phyloP scores from a whole-genome alignment of 2,797 vertebrate species.

The Columba guinea region DNA sequence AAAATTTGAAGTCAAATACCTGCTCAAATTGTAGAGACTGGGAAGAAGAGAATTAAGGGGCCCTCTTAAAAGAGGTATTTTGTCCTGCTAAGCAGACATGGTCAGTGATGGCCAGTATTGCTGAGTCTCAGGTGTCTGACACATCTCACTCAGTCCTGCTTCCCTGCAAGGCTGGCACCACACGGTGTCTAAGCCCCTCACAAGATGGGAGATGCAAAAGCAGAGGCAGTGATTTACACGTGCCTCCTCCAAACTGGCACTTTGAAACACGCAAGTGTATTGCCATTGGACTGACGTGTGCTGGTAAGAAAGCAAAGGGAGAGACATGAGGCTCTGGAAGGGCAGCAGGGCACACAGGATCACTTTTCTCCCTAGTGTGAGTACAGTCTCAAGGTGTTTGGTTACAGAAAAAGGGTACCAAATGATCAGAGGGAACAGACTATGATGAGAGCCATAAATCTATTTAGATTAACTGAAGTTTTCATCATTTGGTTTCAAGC shows the following conservation, averaged over 20 bases:
- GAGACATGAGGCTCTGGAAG: background rate
- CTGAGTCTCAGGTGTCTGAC: background rate
- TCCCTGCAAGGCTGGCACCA: background rate
- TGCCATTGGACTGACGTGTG: fast-evolving
- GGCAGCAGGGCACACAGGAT: fast-evolving
- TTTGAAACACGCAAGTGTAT: fast-evolving
- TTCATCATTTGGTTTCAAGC: conserved; percentile 40
- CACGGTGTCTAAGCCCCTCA: background rate
- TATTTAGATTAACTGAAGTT: conserved; percentile 59
- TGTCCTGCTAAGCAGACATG: background rate
- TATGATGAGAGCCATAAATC: conserved; percentile 52
- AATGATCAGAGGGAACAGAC: conserved; percentile 27
- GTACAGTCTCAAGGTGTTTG: background rate
- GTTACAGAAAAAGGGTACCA: conserved; percentile 24
- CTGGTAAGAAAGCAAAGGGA: background rate
- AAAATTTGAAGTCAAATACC: conserved; percentile 17
- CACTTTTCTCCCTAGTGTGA: background rate
- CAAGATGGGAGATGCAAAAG: background rate
- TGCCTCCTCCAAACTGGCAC: background rate
- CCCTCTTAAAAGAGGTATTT: background rate
- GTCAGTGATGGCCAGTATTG: background rate
- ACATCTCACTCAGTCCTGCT: background rate
- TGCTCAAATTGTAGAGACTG: background rate
- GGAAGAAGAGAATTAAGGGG: conserved; percentile 1
- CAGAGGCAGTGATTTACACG: fast-evolving